Percentiles rank a stretch among this genome's conserved stretches.
Evolutionary conservation across 2,888 invertebrate species (phyloP).

Genomic region (Anthophora plumipes): DNA sequence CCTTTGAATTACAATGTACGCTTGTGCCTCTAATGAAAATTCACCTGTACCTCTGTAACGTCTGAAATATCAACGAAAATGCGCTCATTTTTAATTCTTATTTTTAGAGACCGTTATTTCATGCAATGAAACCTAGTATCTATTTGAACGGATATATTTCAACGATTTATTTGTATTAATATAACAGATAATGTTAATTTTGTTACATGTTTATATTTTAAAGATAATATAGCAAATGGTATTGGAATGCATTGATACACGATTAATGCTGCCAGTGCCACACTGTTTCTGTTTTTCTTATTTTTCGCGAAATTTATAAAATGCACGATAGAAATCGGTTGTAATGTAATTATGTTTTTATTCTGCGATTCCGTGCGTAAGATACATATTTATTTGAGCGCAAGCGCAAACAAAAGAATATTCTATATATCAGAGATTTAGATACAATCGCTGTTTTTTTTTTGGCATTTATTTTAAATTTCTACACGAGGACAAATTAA

Average conservation of each 20-base stretch:
- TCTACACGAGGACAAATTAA: neutral
- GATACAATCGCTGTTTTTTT: neutral
- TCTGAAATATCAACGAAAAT: neutral
- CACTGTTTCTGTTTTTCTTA: neutral
- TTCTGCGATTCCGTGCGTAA: conserved; percentile 23
- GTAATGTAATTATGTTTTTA: conserved; percentile 17
- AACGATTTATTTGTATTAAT: too few species aligned
- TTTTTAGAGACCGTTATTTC: neutral
- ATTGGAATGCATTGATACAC: neutral
- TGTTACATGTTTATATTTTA: neutral
- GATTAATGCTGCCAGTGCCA: neutral
- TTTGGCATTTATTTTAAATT: neutral
- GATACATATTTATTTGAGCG: conserved; percentile 24
- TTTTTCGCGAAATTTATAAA: neutral
- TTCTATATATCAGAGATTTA: conserved; percentile 2
- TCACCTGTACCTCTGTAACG: neutral
- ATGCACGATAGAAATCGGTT: neutral
- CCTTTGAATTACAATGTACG: neutral
- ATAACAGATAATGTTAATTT: neutral
- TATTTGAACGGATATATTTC: neutral
- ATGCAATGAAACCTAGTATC: neutral
- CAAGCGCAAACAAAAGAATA: conserved; percentile 19
- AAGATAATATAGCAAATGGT: neutral
- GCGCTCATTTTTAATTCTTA: neutral
- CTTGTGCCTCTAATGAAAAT: conserved; percentile 12